Base-by-base conservation (phyloP, 2,888 invertebrate genomes). In the Cheilosia vulpina region DNA sequence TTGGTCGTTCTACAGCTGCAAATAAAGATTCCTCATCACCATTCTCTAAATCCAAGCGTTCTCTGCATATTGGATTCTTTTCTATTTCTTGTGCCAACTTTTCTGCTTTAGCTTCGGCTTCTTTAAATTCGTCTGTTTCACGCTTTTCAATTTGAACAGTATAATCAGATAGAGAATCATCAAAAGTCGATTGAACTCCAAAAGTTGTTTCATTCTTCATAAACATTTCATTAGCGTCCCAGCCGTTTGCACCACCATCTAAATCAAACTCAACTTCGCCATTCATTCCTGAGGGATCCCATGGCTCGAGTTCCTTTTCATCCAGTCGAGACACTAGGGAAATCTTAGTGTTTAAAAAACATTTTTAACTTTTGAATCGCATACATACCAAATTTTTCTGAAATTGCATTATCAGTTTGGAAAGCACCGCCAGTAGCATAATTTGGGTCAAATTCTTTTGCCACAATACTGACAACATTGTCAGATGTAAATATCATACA, bases 211-310 rank as follows among this genome's bases (percentile, higher is more conserved):
- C 97, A 93, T 99, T 99, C 91, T 96, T 97, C 87, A 96, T 94
- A 93, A 99, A 99, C 99, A 99, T 99, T 88, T 99, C 98, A 92
- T 96, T 95, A 2, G 96, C 96, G 93, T 98, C 97, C 99, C 99
- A 99, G 79, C 99, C 99, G 93, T 98, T 98, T 92, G 96, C 94
- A 88, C 95, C 94, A 88, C 95, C 94, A 90, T 96, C 96, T 77
- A 96, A 92, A 88, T 96, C 96, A 87, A 94, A 93, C 57, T 95
- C 95, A 77, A 95, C 93, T 34, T 94, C 93, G 31, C 94, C 91
- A 89, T 93, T 92, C 89, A 94, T 93, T 15, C 92, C 93, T 55
- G 94, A 93, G 15, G 94, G 93, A 90, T 97, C 97, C 98, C 98
- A 98, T 17, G 98, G 98, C 92, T 98, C 97, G 87, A 98, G 93